Evolutionary conservation across 2,888 invertebrate species (phyloP).

Genomic region (Osmoderma eremita): DNA sequence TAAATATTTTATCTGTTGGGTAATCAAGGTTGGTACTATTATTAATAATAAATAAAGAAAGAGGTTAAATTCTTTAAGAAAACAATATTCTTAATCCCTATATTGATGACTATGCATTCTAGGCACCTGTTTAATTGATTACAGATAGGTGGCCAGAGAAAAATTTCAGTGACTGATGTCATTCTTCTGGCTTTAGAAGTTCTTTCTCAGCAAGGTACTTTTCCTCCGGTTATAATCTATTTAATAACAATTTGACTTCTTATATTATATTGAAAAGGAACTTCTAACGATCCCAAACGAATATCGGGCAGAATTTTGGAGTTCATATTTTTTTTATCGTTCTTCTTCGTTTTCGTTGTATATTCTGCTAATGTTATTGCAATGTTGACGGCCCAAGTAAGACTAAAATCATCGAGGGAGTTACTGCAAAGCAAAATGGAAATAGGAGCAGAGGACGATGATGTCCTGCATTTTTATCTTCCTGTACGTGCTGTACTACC

Average conservation of each 20-base stretch:
- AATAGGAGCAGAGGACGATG: constrained; percentile 61
- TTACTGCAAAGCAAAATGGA: constrained; percentile 62
- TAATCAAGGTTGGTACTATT: no score
- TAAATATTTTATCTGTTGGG: no score
- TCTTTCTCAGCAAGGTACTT: constrained; percentile 65
- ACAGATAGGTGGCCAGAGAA: constrained; percentile 30
- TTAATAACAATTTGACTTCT: constrained; percentile 4
- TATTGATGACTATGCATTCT: no score
- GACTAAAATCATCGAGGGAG: constrained; percentile 60
- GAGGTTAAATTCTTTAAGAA: no score
- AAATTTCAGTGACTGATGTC: constrained; percentile 59
- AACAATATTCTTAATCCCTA: no score
- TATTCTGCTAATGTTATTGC: constrained; percentile 67
- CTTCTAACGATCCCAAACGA: constrained; percentile 59
- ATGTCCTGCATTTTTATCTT: constrained; percentile 62
- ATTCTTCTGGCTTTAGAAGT: constrained; percentile 64
- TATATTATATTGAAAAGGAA: constrained; percentile 55
- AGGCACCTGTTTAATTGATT: constrained; percentile 6
- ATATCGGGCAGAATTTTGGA: constrained; percentile 62
- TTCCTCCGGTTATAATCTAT: constrained; percentile 18
- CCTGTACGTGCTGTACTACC: constrained; percentile 54
- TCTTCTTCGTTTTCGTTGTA: constrained; percentile 65
- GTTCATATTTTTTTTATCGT: constrained; percentile 61
- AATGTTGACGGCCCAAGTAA: constrained; percentile 64
- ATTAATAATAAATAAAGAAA: no score